Base-by-base conservation (phyloP, 2,797 vertebrate genomes). In the Rhodeus uyekii region DNA sequence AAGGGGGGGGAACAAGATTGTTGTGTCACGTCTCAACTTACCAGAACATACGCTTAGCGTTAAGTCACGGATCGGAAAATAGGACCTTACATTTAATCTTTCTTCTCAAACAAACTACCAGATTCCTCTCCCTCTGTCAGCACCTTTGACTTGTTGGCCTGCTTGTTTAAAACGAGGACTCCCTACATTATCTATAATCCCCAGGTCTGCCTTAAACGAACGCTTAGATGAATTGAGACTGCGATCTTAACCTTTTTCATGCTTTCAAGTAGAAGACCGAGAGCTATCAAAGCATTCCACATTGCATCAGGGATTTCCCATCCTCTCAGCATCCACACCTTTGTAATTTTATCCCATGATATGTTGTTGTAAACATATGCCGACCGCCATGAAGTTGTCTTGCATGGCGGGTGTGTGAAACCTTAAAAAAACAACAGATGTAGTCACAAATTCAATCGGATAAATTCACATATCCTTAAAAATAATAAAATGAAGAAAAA, bases 91-190 rank as follows among this genome's bases (percentile, higher is more conserved):
- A 74, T 87, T 94, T 96, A 96, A 97, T 97, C 96, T 96, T 92
- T 93, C 91, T 94, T 94, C 96, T 96, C 95, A 95, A 96, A 96
- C 96, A 96, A 96, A 97, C 95, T 96, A 94, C 96, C 95, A 95
- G 94, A 84, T 85, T 82, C 95, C 71, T 94, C 94, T 94, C 93
- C 88, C 91, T 90, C 92, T 90, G 92, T 95, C 90, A 90, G 92
- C 86, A 88, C 92, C 87, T 94, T 94, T 94, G 94, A 91, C 93
- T 91, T 96, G 96, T 97, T 96, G 96, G 95, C 95, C 92, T 92
- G 95, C 94, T 93, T 93, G 93, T 96, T 94, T 95, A 94, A 92
- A 95, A 94, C 93, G 91, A 93, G 94, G 93, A 95, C 95, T 94
- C 94, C 95, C 94, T 95, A 96, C 94, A 94, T 92, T 93, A 93